Conservation (phyloP, 2,113 vertebrate genomes). For the Grammomys surdaster region DNA sequence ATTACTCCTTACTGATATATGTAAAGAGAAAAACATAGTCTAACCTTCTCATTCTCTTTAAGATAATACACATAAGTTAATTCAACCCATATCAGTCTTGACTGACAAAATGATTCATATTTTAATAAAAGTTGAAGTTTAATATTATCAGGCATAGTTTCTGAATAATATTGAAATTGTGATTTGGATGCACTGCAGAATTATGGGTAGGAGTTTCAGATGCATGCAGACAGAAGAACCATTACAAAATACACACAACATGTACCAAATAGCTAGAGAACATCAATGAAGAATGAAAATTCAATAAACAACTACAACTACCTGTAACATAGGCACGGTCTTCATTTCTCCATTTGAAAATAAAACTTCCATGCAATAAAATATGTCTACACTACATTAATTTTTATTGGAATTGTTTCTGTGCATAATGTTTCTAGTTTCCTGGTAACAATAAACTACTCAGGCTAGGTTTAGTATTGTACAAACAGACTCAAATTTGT, state of each 20-base stretch:
- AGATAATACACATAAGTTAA: background rate
- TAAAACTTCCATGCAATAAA: background rate
- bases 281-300: background rate
- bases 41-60: background rate
- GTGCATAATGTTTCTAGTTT: background rate
- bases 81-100: background rate
- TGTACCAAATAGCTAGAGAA: background rate
- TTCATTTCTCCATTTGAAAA: background rate
- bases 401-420: background rate
- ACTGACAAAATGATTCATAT: background rate
- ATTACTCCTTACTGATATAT: background rate
- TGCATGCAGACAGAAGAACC: background rate
- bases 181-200: background rate
- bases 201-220: background rate
- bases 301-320: background rate
- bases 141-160: slow-evolving; percentile 3
- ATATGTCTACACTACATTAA: background rate
- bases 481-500: background rate
- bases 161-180: slow-evolving; percentile 44
- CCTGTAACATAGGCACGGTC: background rate
- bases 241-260: background rate
- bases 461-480: background rate
- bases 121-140: background rate
- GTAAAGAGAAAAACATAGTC: slow-evolving; percentile 24
- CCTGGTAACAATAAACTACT: background rate